Conservation (phyloP, 2,113 vertebrate genomes). For the Silurus meridionalis region DNA sequence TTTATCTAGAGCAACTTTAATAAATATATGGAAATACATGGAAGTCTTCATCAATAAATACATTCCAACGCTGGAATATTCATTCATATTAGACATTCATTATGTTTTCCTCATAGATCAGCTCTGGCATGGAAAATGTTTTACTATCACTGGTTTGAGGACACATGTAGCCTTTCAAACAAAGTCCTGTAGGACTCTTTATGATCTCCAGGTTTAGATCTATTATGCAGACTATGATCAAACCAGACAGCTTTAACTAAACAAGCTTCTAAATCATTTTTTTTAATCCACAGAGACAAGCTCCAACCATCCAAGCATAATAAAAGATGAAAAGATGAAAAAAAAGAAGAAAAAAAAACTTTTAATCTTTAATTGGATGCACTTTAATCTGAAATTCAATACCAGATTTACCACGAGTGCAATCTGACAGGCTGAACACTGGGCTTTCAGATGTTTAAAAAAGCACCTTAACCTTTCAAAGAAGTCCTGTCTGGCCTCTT, state of each 20-base stretch:
- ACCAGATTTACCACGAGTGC: neutral
- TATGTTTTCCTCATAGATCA: neutral
- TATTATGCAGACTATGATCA: conserved; percentile 6
- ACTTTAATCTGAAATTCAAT: conserved; percentile 34
- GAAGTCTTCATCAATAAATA: too few relatives aligned
- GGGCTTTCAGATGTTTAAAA: conserved; percentile 38
- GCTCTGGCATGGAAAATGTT: neutral
- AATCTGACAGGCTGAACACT: conserved; percentile 3
- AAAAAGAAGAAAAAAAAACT: neutral
- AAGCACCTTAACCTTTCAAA: conserved; percentile 39
- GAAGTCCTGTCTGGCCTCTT: conserved; percentile 8
- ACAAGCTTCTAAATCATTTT: neutral
- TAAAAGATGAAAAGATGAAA: neutral
- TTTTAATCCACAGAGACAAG: neutral
- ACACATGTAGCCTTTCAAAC: neutral
- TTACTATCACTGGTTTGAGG: neutral
- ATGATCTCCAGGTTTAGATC: conserved; percentile 3
- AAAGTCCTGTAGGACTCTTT: neutral
- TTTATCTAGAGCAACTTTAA: too few relatives aligned
- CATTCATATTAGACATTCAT: too few relatives aligned
- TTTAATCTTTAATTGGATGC: neutral
- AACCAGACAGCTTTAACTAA: conserved; percentile 4
- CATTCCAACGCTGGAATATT: too few relatives aligned
- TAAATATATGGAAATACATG: too few relatives aligned
- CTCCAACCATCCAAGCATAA: neutral